A percentile compares a stretch with the other conserved stretches of the same genome.
Evolutionary conservation across 1,140 invertebrate species (phyloP).

Genomic region (Chlorops oryzae): DNA sequence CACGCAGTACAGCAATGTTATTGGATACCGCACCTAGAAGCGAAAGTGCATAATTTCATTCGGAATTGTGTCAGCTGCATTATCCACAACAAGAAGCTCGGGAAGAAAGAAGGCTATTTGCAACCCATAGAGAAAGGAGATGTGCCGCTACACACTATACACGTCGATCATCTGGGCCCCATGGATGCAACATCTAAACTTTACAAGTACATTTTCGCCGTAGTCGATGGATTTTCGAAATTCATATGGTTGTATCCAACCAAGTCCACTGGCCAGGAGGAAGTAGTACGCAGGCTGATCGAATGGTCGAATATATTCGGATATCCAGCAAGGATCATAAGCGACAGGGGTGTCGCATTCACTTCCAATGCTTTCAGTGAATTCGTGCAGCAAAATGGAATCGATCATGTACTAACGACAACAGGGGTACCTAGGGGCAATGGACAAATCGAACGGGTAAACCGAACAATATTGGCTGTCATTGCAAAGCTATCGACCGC

Average conservation of each 20-base stretch:
- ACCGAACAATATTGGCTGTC: too few species aligned
- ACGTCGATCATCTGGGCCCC: conserved; percentile 22
- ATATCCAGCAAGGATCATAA: too few species aligned
- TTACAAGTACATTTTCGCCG: conserved; percentile 32
- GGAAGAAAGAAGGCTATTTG: conserved; percentile 44
- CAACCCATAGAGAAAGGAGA: conserved; percentile 32
- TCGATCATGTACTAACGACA: too few species aligned
- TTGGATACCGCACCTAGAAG: conserved; percentile 37
- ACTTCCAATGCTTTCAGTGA: too few species aligned
- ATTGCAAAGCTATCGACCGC: too few species aligned
- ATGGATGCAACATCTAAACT: conserved; percentile 26
- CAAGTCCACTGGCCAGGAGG: conserved; percentile 28
- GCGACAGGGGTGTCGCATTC: too few species aligned
- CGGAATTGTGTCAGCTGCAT: conserved; percentile 38
- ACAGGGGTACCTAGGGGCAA: too few species aligned
- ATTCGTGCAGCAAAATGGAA: too few species aligned
- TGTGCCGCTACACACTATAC: conserved; percentile 22
- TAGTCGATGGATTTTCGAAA: conserved; percentile 30
- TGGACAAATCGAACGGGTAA: too few species aligned
- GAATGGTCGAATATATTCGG: too few species aligned
- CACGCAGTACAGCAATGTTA: conserved; percentile 41
- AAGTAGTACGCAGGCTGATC: too few species aligned
- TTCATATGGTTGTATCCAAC: conserved; percentile 36
- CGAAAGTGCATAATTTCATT: conserved; percentile 35
- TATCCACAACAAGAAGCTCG: conserved; percentile 26